Percentiles rank a stretch among this genome's conserved stretches.
Evolutionary conservation across 2,113 vertebrate genomes (phyloP).

Genomic region (Aepyceros melampus): DNA sequence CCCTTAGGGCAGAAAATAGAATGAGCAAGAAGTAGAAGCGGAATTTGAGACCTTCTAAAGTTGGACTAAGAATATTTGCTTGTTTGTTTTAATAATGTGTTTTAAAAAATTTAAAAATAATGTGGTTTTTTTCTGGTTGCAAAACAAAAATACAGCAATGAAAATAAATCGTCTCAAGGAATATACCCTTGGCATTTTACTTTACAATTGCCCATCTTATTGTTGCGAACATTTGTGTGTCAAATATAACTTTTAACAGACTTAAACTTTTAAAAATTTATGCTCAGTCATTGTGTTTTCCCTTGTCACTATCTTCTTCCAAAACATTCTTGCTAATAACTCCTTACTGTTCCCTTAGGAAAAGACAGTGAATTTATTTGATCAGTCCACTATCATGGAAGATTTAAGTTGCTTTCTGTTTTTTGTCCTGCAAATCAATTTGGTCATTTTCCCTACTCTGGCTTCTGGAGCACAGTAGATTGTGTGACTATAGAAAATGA

Average conservation of each 20-base stretch:
- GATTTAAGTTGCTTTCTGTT: not conserved
- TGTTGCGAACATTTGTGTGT: not conserved
- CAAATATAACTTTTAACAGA: not conserved
- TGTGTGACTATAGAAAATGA: not conserved
- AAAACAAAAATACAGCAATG: not conserved
- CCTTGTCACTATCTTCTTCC: not conserved
- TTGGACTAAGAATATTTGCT: not conserved
- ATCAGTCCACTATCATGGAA: not conserved
- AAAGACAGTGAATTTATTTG: not conserved
- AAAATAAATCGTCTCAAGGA: not conserved
- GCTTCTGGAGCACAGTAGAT: not conserved
- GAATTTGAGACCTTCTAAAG: not conserved
- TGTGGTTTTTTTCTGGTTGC: not conserved
- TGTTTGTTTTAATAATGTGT: not conserved
- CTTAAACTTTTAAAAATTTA: not conserved
- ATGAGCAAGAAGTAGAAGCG: not conserved
- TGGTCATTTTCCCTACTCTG: not conserved
- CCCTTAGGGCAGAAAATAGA: not conserved
- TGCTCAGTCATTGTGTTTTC: not conserved
- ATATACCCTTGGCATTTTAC: not conserved
- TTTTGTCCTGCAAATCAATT: not conserved
- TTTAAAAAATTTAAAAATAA: not conserved
- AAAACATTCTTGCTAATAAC: not conserved
- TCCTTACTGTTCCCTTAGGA: not conserved
- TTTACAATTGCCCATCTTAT: not conserved